These are phyloP conservation scores for Typhlomys cinereus DNA, from an alignment of 2,113 vertebrate genomes.

Conservation along the genomic window DNA sequence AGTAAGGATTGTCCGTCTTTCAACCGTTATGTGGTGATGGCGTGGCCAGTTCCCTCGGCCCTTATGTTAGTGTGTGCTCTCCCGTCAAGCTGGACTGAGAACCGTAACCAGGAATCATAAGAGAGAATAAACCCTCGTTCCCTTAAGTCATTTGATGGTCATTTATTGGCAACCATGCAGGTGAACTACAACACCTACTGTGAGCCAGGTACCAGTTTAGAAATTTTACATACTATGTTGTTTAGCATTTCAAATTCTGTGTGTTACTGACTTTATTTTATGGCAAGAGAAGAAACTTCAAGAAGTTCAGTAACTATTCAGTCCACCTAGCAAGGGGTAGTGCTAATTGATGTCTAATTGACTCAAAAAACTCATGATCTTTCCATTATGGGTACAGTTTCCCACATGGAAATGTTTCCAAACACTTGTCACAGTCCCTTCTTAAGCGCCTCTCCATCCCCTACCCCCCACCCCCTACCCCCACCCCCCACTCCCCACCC, in stretches of 20 bases:
- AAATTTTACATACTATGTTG: neutral
- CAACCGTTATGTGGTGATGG: too few species aligned
- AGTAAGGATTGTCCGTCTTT: too few species aligned
- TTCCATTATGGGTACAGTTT: slow-evolving; percentile 2
- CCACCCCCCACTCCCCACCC: too few species aligned
- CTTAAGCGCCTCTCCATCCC: neutral
- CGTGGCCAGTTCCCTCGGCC: too few species aligned
- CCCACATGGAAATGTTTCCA: neutral
- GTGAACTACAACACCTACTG: too few species aligned
- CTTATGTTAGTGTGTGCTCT: too few species aligned
- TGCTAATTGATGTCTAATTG: neutral
- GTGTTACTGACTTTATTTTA: slow-evolving; percentile 37
- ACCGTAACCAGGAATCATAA: too few species aligned
- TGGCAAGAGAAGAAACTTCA: slow-evolving; percentile 16
- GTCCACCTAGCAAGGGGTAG: neutral
- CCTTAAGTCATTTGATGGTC: too few species aligned
- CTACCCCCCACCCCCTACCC: too few species aligned
- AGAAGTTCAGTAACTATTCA: slow-evolving; percentile 14
- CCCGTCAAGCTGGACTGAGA: too few species aligned
- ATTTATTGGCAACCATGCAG: too few species aligned
- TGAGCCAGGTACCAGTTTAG: neutral
- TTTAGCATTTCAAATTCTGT: slow-evolving; percentile 38
- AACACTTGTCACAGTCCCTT: slow-evolving; percentile 17
- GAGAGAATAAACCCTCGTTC: too few species aligned
- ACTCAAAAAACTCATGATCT: slow-evolving; percentile 17